phyloP scores from a whole-genome alignment of 2,113 vertebrate species.

The Neogale vison region DNA sequence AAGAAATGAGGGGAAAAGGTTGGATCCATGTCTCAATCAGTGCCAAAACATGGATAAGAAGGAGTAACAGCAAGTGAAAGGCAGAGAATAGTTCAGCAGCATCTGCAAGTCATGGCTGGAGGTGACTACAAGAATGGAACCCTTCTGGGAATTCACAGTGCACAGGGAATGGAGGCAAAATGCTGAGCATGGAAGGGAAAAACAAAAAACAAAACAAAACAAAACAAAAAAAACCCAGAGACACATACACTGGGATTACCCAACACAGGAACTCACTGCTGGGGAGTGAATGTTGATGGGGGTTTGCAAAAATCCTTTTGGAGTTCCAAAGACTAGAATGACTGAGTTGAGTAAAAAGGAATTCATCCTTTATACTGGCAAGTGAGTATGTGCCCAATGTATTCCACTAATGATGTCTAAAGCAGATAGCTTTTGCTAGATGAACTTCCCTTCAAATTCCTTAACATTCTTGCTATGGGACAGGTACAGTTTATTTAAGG shows the following conservation, averaged over 20 bases:
- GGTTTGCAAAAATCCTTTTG: not conserved
- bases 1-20: not conserved
- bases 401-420: not conserved
- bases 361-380: not conserved
- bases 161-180: not conserved
- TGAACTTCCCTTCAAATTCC: not conserved
- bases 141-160: not conserved
- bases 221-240: not conserved
- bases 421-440: not conserved
- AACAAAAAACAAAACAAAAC: too few relatives aligned
- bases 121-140: not conserved
- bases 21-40: not conserved
- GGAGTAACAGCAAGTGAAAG: not conserved
- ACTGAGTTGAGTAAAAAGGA: not conserved
- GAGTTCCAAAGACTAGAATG: not conserved
- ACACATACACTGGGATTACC: not conserved
- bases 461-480: not conserved
- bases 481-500: not conserved
- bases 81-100: not conserved
- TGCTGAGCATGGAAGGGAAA: not conserved
- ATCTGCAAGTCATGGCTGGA: not conserved
- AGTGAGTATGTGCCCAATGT: not conserved
- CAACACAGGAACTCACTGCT: not conserved
- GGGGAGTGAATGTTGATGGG: not conserved
- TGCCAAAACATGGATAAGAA: not conserved